Percentiles rank a stretch among this genome's conserved stretches.
Conservation (phyloP, 2,113 vertebrate species). For the Clinocottus analis region DNA sequence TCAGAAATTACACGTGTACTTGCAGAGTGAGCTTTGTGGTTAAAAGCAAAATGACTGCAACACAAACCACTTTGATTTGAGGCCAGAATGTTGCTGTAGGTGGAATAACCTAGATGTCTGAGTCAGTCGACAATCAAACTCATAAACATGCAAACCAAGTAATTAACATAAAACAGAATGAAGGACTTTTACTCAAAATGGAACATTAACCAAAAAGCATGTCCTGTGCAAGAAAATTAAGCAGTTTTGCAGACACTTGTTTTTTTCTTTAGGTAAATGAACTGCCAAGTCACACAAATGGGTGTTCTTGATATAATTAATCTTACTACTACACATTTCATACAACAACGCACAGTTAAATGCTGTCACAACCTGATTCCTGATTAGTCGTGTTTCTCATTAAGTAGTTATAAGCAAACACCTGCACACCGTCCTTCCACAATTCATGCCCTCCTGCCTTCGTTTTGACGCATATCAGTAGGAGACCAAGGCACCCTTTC, state of each 20-base stretch:
- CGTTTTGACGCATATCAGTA: constrained; percentile 48
- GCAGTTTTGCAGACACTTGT: background rate
- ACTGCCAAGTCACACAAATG: constrained; percentile 89
- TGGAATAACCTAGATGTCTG: constrained; percentile 20
- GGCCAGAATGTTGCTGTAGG: background rate
- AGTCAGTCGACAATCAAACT: constrained; percentile 24
- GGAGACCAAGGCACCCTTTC: constrained; percentile 68
- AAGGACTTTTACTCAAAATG: background rate
- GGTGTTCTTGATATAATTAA: constrained; percentile 74
- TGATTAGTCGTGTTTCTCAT: constrained; percentile 86
- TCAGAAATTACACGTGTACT: constrained; percentile 18
- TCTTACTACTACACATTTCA: constrained; percentile 68
- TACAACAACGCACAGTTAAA: constrained; percentile 57
- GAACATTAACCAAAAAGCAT: constrained; percentile 2
- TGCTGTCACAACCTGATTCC: constrained; percentile 57
- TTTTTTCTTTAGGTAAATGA: constrained; percentile 75
- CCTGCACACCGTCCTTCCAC: constrained; percentile 31
- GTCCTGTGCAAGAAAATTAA: background rate
- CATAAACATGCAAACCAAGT: background rate
- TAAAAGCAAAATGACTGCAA: constrained; percentile 43
- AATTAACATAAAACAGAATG: background rate
- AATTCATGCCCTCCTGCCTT: constrained; percentile 33
- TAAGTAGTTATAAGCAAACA: constrained; percentile 72
- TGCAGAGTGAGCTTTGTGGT: constrained; percentile 20
- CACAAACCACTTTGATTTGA: constrained; percentile 5